phyloP scores from a whole-genome alignment of 2,888 invertebrate genomes.

The Diaprepes abbreviatus region DNA sequence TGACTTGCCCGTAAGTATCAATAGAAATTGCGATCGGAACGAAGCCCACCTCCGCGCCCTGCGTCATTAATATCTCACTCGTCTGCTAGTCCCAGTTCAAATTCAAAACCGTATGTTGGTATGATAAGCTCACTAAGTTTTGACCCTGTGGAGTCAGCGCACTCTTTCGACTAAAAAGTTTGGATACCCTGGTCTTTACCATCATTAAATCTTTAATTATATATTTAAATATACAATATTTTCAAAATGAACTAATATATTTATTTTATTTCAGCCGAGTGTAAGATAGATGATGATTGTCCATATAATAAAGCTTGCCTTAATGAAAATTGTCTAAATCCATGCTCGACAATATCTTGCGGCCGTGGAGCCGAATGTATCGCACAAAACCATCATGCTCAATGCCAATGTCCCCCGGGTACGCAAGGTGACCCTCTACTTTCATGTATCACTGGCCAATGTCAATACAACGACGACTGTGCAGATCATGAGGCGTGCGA shows the following conservation, averaged over 20 bases:
- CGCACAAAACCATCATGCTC: slow-evolving; percentile 81
- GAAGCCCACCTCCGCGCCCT: no score
- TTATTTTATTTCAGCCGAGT: slow-evolving; percentile 76
- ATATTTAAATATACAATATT: no score
- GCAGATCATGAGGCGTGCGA: slow-evolving; percentile 88
- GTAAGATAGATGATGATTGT: slow-evolving; percentile 83
- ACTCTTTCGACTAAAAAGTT: no score
- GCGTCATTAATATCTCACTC: no score
- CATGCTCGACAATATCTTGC: slow-evolving; percentile 79
- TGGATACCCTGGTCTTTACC: no score
- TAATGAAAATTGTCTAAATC: slow-evolving; percentile 84
- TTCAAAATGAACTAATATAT: slow-evolving; percentile 6
- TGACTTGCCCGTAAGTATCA: no score
- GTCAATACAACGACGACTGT: slow-evolving; percentile 92
- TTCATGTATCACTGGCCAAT: slow-evolving; percentile 86
- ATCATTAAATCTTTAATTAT: no score
- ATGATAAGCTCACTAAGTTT: no score
- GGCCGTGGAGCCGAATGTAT: slow-evolving; percentile 85
- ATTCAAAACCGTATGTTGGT: no score
- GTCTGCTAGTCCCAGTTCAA: no score
- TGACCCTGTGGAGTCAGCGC: no score
- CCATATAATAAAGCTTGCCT: slow-evolving; percentile 87
- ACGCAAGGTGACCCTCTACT: slow-evolving; percentile 87
- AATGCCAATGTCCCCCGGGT: slow-evolving; percentile 87
- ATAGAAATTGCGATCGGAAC: no score